Percentiles rank a stretch among this genome's conserved stretches.
These are phyloP conservation scores for Abrostola triplasia DNA, from an alignment of 2,888 invertebrate genomes.

Conservation along the genomic window DNA sequence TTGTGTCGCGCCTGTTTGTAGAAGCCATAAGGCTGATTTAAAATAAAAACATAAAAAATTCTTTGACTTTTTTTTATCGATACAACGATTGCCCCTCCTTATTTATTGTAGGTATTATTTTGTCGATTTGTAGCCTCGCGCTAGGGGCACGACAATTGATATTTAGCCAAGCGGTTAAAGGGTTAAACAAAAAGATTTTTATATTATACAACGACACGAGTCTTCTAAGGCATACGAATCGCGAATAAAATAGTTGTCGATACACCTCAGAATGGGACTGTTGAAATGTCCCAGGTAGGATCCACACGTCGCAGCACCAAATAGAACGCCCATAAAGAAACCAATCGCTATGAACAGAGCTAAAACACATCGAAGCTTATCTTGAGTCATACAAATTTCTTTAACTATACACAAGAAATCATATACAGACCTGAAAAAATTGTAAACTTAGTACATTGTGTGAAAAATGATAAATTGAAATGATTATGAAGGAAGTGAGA, in stretches of 20 bases:
- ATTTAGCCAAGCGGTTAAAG: too few species aligned
- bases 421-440: constrained; percentile 74
- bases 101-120: too few species aligned
- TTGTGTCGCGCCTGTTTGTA: too few species aligned
- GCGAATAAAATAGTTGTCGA: constrained; percentile 75
- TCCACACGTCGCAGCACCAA: constrained; percentile 81
- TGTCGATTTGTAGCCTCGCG: too few species aligned
- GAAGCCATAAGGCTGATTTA: too few species aligned
- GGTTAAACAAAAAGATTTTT: constrained; percentile 18
- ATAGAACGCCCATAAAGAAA: constrained; percentile 71
- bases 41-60: too few species aligned
- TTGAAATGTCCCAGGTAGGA: constrained; percentile 74
- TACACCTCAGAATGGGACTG: constrained; percentile 77
- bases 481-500: too few species aligned
- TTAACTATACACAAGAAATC: constrained; percentile 74
- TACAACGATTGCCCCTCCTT: too few species aligned
- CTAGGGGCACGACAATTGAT: too few species aligned
- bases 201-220: constrained; percentile 68
- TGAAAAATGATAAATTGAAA: too few species aligned
- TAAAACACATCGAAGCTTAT: constrained; percentile 66
- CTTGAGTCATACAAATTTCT: constrained; percentile 65
- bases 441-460: constrained; percentile 2
- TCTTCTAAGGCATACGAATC: constrained; percentile 67
- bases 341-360: constrained; percentile 57
- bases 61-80: too few species aligned